These are phyloP conservation scores for Amyelois transitella DNA, from an alignment of 1,140 invertebrate species.

Conservation along the genomic window DNA sequence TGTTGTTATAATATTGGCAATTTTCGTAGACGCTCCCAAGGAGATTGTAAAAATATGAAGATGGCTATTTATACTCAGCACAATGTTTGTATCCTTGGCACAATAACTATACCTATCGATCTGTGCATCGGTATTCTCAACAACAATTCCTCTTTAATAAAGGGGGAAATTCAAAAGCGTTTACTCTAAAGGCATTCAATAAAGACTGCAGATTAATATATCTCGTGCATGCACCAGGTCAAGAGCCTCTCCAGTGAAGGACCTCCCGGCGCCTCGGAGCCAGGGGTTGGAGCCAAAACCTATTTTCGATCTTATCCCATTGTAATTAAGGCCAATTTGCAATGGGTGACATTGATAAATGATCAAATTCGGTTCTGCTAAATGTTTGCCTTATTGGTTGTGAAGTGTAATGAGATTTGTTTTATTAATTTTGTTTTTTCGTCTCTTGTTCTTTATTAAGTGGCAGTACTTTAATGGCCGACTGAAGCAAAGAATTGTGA, in stretches of 20 bases:
- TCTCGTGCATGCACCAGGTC: constrained; percentile 14
- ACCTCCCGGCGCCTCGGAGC: constrained; percentile 1
- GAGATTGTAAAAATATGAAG: neutral
- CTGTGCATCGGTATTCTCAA: neutral
- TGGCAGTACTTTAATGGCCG: too few species aligned
- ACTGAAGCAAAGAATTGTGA: too few species aligned
- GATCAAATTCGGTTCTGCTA: neutral
- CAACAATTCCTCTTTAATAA: neutral
- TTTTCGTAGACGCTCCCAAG: too few species aligned
- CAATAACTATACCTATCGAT: neutral
- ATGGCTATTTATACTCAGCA: neutral
- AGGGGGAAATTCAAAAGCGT: neutral
- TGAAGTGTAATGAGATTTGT: constrained; percentile 4
- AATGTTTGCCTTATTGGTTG: constrained; percentile 11
- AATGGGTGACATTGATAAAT: neutral
- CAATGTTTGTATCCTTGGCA: neutral
- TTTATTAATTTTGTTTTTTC: too few species aligned
- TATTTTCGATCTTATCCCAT: neutral
- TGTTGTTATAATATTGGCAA: neutral
- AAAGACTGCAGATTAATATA: constrained; percentile 16
- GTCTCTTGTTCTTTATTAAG: too few species aligned
- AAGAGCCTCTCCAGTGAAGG: constrained; percentile 12
- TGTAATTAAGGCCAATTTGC: neutral
- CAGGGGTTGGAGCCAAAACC: neutral
- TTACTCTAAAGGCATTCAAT: neutral